Base-by-base conservation (phyloP, 2,888 invertebrate genomes). In the Cataglyphis livida region DNA sequence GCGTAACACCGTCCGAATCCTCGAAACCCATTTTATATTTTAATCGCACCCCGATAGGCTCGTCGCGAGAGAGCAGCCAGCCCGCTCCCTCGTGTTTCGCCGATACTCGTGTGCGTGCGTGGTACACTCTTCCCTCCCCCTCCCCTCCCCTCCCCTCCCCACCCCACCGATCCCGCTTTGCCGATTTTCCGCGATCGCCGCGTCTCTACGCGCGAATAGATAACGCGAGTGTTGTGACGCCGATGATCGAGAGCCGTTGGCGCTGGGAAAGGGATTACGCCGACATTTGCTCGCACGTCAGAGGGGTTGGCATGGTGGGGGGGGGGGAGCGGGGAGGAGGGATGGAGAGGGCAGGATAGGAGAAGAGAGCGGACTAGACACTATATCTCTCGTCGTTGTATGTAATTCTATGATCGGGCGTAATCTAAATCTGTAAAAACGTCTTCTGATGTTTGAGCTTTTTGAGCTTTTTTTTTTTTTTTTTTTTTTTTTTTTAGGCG, bases 21-120 rank as follows among this genome's bases (percentile, higher is more conserved):
- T 92, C 92, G 90, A 91, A 92, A 93, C 91, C 90, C 92, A 91
- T 93, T 93, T 93, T 92, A 93, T 93, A 92, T 93, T 93, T 93
- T 93, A 93, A 93, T 92, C 92, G 92, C 91, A 83, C 91, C 90
- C 89, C 91, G 89, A 92, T 93, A 91, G 91, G 86, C 86, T 87
- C 75, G 84, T 76, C 81, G 84, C 78, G 84, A 85, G 82, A 85
- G 78, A 25, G 1, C 25, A 25, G 25, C 25, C 25, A 25, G 25
- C 25, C 82, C 88, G 81, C 65, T 83, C 73, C 82, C 70, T 57
- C 78, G 57, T 78, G 78, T 78, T 78, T 70, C 70, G 78, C 70
- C 70, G 59, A 78, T 61, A 81, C 84, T 76, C 54, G 59, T 41
- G 68, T 65, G 41, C 5, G 32, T 5, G 32, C 32, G 32, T 32